Evolutionary conservation across 2,888 invertebrate species (phyloP), one percentile per base, ranked within the genome.

Genomic region (Abrostola triplasia): DNA sequence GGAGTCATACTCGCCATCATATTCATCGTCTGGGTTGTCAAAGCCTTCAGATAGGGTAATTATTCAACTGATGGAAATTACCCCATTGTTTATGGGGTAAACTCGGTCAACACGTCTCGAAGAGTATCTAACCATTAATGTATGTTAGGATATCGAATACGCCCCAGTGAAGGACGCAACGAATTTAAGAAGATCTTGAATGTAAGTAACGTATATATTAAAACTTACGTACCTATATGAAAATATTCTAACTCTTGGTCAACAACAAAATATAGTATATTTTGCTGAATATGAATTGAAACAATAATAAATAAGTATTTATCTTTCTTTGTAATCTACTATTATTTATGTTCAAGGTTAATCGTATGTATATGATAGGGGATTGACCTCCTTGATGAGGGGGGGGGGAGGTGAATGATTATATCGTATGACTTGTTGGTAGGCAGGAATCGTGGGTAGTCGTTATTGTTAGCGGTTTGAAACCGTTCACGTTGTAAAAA

Each of bases 11-110:
- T 97, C 82, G 96, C 95, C 64, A 95, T 96, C 76, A 90, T 97
- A 79, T 93, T 98, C 82, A 95, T 97, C 65, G 96, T 96, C 55
- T 95, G 97, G 92, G 92, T 97, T 76, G 95, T 97, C 67, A 95
- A 93, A 71, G 94, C 95, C 24, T 92, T 96, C 65, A 95, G 91
- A 89, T 95, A 95, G 74, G 67, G 41, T 0, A 5, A 13, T 50
- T 35, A 50, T 54, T 41, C 36, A 35, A 8, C 9, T 49, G 6
- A 47, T 12, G 57, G 51, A 41, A 41, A 59, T 59, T 54, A 67
- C 41, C 64, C 44, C 24, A 52, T 47, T 48, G 40, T 51, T 60
- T 54, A 6, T n/a, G 55, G 59, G 74, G 68, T 63, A 55, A 60
- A 36, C 36, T 47, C 57, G 47, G 53, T 59, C 47, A 73, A 35